A percentile compares a stretch with the other conserved stretches of the same genome.
Evolutionary conservation across 1,140 invertebrate species (phyloP).

Genomic region (Cydia fagiglandana): DNA sequence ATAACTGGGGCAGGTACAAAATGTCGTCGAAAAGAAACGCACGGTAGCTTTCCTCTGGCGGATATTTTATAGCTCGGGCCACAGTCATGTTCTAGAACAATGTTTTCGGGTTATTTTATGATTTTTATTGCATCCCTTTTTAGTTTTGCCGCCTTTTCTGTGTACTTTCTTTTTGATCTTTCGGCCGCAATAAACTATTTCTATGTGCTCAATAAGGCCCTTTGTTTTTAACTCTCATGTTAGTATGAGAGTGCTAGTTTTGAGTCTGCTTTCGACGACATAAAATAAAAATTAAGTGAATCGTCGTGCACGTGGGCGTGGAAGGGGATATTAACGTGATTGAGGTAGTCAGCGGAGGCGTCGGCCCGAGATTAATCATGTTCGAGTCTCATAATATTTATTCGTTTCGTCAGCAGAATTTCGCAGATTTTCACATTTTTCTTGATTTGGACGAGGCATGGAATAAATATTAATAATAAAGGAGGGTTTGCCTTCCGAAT

Average conservation of each 20-base stretch:
- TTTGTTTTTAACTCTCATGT: background rate
- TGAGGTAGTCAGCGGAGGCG: conserved; percentile 12
- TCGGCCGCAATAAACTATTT: conserved; percentile 12
- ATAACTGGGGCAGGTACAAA: conserved; percentile 29
- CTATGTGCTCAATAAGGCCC: background rate
- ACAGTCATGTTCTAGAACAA: conserved; percentile 45
- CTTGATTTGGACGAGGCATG: conserved; percentile 65
- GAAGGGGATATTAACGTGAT: conserved; percentile 5
- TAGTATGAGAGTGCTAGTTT: background rate
- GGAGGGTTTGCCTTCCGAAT: conserved; percentile 75
- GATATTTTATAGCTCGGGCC: conserved; percentile 46
- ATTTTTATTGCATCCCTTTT: conserved; percentile 47
- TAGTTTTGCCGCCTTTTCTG: conserved; percentile 43
- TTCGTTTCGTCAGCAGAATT: conserved; percentile 67
- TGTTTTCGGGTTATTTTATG: conserved; percentile 54
- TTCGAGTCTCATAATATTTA: conserved; percentile 47
- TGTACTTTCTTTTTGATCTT: conserved; percentile 32
- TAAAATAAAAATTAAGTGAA: background rate
- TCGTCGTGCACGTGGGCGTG: background rate
- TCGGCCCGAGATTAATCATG: conserved; percentile 11
- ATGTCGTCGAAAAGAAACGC: conserved; percentile 45
- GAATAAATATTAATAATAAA: conserved; percentile 79
- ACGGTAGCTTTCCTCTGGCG: conserved; percentile 53
- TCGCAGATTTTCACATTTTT: conserved; percentile 63
- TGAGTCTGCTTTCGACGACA: background rate